Evolutionary conservation across 2,113 vertebrate genomes (phyloP).

Genomic region (Notothenia coriiceps): DNA sequence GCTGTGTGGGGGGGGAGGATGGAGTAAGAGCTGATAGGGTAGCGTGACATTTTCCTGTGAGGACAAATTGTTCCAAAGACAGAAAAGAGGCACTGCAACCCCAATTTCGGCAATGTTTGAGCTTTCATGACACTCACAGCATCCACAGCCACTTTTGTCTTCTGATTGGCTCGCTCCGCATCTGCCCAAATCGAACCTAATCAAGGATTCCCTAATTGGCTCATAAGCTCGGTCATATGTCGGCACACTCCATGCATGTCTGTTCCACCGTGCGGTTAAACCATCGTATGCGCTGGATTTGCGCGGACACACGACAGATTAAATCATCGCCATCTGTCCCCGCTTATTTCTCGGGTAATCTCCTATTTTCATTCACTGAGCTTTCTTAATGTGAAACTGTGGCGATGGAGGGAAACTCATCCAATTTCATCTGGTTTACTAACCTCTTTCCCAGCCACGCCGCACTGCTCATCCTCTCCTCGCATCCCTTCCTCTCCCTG

Average conservation of each 20-base stretch:
- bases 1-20: conserved; percentile 26
- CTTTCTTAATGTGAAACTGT: conserved; percentile 64
- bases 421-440: conserved; percentile 81
- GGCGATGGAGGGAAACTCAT: conserved; percentile 61
- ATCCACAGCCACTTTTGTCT: not conserved
- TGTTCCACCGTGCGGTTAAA: conserved; percentile 23
- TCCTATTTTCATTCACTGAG: conserved; percentile 74
- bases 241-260: conserved; percentile 38
- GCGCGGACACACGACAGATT: conserved; percentile 56
- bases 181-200: conserved; percentile 48
- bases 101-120: conserved; percentile 33
- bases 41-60: conserved; percentile 79
- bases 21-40: conserved; percentile 74
- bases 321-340: conserved; percentile 73
- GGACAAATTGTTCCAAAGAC: conserved; percentile 75
- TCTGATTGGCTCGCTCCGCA: conserved; percentile 23
- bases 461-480: conserved; percentile 74
- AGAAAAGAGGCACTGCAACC: conserved; percentile 67
- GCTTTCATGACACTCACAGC: conserved; percentile 2
- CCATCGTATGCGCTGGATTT: conserved; percentile 70
- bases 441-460: conserved; percentile 77
- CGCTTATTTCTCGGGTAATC: conserved; percentile 73
- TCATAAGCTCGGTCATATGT: conserved; percentile 46
- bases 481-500: conserved; percentile 63
- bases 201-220: conserved; percentile 67